Base-by-base conservation (phyloP, 2,797 vertebrate species). In the Poecilia velifera region DNA sequence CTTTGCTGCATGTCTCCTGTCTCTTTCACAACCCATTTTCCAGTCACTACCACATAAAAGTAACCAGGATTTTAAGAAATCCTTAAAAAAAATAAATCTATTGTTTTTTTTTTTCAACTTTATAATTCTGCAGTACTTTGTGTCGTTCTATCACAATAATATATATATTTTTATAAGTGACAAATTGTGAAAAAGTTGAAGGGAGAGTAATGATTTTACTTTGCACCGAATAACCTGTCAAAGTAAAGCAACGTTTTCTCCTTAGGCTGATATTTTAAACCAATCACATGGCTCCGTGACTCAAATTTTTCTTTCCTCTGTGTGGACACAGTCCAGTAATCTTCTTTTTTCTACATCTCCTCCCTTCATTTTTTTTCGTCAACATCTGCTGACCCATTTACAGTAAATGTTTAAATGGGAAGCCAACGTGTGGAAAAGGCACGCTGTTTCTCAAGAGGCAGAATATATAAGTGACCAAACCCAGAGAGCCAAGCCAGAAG, bases 371-470 rank as follows among this genome's bases (percentile, higher is more conserved):
- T 82, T 82, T 82, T 79, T 73, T 78, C 43, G 62, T 74, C 82
- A 84, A 93, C 92, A 94, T 93, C 91, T 93, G 87, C 73, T 89
- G 90, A 93, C 88, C 89, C 85, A 90, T 93, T 93, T 90, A 87
- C 82, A 83, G 79, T 89, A 83, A 81, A 76, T 72, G 74, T 77
- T 66, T 73, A 82, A 82, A 74, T 77, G 68, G 22, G 76, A 80
- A 77, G 64, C 57, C 10, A 57, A 77, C 9, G 41, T 73, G 78
- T 66, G 76, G 80, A 87, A 86, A 83, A 81, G 3, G 9, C 79
- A 86, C 31, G 73, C 22, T 28, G 62, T 59, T 57, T 72, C 66
- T 45, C 20, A 31, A 10, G 41, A 36, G 46, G 51, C 28, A 46
- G 14, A 53, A 64, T 12, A 13, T 7, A 31, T 28, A 39, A 83